Conservation (phyloP, 92 coral and sea anemone genomes). For the Epizoanthus stellaris region DNA sequence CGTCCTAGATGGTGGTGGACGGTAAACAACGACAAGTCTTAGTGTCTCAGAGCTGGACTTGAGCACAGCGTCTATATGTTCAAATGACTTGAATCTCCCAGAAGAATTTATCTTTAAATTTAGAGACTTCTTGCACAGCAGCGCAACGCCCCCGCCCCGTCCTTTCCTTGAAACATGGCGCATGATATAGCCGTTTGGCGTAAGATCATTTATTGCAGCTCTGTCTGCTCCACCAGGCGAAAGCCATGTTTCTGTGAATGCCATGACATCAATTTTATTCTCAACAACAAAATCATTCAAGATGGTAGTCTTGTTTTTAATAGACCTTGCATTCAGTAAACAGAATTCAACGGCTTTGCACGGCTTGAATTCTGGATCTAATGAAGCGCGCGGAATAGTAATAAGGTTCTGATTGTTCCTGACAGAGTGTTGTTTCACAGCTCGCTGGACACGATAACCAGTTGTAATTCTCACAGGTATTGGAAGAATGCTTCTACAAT, state of each 20-base stretch:
- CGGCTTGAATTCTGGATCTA: constrained; percentile 4
- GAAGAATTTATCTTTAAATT: neutral
- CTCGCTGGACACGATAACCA: neutral
- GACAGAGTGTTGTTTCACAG: neutral
- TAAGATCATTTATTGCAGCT: constrained; percentile 25
- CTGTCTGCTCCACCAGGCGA: constrained; percentile 28
- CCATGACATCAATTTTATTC: constrained; percentile 28
- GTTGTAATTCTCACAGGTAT: constrained; percentile 4
- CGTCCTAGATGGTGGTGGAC: constrained; percentile 24
- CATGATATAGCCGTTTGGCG: constrained; percentile 28
- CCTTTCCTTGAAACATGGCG: constrained; percentile 30
- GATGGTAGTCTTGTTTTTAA: constrained; percentile 34
- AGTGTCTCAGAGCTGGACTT: constrained; percentile 12
- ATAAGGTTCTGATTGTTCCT: neutral
- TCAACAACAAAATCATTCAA: constrained; percentile 19
- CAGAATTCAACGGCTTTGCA: constrained; percentile 41
- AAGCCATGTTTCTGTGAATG: constrained; percentile 37
- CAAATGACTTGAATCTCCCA: constrained; percentile 25
- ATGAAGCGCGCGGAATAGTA: neutral
- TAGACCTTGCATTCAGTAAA: constrained; percentile 22
- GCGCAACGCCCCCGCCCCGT: constrained; percentile 35
- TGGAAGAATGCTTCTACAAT: neutral
- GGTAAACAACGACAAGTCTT: constrained; percentile 10
- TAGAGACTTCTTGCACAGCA: constrained; percentile 38
- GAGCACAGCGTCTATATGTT: constrained; percentile 20